A percentile compares a stretch with the other conserved stretches of the same genome.
phyloP scores from a whole-genome alignment of 2,888 invertebrate species.

The Lithophane ornitopus region DNA sequence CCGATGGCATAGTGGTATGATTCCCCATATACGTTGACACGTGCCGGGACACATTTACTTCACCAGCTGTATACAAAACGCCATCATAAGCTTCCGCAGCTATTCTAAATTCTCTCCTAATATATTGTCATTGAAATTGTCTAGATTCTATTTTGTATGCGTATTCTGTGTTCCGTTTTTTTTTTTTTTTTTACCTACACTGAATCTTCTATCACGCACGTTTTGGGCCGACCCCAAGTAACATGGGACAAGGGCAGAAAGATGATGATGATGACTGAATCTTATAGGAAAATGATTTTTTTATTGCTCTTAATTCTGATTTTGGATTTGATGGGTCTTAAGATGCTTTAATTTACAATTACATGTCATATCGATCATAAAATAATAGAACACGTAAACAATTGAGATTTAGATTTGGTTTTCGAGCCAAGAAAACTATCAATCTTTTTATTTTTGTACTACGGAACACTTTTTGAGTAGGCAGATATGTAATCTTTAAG shows the following conservation, averaged over 20 bases:
- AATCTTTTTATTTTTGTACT: slow-evolving; percentile 11
- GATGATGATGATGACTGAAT: no score
- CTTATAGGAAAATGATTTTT: no score
- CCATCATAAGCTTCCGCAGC: slow-evolving; percentile 4
- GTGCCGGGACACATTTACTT: slow-evolving; percentile 84
- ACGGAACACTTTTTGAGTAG: slow-evolving; percentile 1
- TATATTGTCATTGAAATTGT: slow-evolving; percentile 39
- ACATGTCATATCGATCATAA: background rate
- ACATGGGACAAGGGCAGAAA: no score
- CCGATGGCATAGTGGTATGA: slow-evolving; percentile 92
- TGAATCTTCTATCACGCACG: background rate
- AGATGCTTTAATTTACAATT: background rate
- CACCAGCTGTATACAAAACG: slow-evolving; percentile 74
- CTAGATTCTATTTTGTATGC: background rate
- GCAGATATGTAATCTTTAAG: background rate
- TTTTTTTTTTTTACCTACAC: background rate
- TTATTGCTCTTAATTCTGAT: background rate
- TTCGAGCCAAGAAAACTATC: slow-evolving; percentile 6
- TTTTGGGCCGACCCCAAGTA: no score
- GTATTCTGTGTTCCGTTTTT: background rate
- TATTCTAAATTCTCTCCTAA: background rate
- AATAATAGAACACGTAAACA: background rate
- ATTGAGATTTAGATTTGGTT: slow-evolving; percentile 13
- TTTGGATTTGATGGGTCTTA: background rate
- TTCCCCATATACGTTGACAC: slow-evolving; percentile 89